Conservation (phyloP, 2,113 vertebrate species). For the Apteryx owenii region DNA sequence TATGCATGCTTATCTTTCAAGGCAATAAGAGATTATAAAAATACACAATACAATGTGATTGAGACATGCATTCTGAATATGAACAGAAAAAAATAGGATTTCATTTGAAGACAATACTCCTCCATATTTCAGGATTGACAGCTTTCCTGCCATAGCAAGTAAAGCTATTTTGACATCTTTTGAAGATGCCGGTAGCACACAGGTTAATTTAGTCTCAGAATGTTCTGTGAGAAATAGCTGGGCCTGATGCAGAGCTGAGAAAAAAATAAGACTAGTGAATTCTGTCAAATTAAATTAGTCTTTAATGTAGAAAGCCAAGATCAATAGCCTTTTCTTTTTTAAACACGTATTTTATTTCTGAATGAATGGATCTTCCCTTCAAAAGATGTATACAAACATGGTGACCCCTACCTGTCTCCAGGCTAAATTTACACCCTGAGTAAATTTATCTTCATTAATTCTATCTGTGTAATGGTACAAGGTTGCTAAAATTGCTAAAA, state of each 20-base stretch:
- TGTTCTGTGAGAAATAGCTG: neutral
- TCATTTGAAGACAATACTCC: neutral
- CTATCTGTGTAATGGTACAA: neutral
- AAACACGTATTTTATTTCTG: neutral
- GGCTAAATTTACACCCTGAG: neutral
- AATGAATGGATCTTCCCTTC: neutral
- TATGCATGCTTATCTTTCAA: accelerated
- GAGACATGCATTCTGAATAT: neutral
- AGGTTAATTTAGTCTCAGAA: neutral
- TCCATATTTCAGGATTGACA: neutral
- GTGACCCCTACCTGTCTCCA: neutral
- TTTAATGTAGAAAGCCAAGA: neutral
- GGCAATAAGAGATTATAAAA: neutral
- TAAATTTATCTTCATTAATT: neutral
- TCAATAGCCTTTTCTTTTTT: neutral
- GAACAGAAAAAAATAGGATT: neutral
- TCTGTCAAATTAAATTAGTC: neutral
- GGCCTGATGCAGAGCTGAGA: neutral
- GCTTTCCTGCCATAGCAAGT: neutral
- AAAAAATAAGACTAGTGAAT: neutral
- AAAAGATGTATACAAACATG: accelerated
- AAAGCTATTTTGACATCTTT: neutral
- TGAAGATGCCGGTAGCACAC: neutral
- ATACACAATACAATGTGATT: neutral
- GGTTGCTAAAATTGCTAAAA: neutral